phyloP scores from a whole-genome alignment of 64 coral and sea anemone species.

The Stichodactyla helianthus region DNA sequence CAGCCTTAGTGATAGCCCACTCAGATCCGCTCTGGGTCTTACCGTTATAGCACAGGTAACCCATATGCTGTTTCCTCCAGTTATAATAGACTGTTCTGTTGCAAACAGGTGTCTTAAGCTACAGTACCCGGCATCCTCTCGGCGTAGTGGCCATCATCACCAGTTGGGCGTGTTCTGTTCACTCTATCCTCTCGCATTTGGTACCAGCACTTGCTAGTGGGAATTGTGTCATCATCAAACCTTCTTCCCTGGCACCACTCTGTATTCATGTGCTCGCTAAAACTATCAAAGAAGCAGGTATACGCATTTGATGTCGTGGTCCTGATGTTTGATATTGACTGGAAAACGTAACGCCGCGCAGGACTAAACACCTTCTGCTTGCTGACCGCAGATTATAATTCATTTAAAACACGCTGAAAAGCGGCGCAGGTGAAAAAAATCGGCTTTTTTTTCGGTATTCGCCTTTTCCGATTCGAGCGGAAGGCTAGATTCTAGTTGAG shows the following conservation, averaged over 20 bases:
- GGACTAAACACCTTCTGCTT: too few relatives aligned
- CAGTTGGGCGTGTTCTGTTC: constrained; percentile 36
- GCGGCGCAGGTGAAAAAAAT: too few relatives aligned
- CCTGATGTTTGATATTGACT: background rate
- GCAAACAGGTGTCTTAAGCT: constrained; percentile 24
- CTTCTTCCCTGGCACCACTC: constrained; percentile 42
- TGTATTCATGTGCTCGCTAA: constrained; percentile 44
- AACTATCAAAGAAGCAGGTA: constrained; percentile 49
- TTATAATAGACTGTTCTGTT: background rate
- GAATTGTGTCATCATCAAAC: constrained; percentile 53
- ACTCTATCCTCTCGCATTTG: constrained; percentile 29
- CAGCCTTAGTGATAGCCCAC: too few relatives aligned
- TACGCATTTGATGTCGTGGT: background rate
- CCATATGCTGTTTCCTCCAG: too few relatives aligned
- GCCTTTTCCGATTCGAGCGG: too few relatives aligned
- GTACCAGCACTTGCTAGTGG: constrained; percentile 46
- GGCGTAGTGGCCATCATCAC: constrained; percentile 52
- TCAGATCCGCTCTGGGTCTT: too few relatives aligned
- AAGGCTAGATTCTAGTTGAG: too few relatives aligned
- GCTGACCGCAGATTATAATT: too few relatives aligned
- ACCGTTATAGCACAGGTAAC: too few relatives aligned
- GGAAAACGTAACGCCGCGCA: too few relatives aligned
- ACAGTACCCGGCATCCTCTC: constrained; percentile 21
- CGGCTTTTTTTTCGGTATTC: too few relatives aligned
- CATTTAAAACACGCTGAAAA: too few relatives aligned